Evolutionary conservation across 92 coral and sea anemone genomes (phyloP).

Genomic region (Siderastrea radians): DNA sequence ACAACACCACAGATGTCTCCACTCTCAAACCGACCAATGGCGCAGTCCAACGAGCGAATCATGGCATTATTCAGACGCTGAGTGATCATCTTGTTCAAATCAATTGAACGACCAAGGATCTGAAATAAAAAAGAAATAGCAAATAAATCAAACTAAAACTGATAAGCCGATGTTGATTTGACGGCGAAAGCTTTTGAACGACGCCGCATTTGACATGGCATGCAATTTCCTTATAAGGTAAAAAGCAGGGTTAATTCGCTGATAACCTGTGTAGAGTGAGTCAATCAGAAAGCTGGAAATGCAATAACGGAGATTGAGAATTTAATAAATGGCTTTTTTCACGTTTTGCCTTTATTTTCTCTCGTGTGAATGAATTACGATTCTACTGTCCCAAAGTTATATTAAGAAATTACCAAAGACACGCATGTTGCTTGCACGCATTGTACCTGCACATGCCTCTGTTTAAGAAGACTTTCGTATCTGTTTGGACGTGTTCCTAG

Average conservation of each 20-base stretch:
- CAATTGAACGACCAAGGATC: slow-evolving; percentile 97
- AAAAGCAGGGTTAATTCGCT: too few relatives aligned
- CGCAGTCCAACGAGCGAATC: slow-evolving; percentile 87
- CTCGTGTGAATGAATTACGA: too few relatives aligned
- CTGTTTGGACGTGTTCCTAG: slow-evolving; percentile 83
- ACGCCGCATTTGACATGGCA: too few relatives aligned
- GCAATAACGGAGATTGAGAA: too few relatives aligned
- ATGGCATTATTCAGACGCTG: slow-evolving; percentile 93
- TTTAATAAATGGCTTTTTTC: too few relatives aligned
- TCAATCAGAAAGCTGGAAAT: too few relatives aligned
- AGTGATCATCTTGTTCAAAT: slow-evolving; percentile 89
- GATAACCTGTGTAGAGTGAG: too few relatives aligned
- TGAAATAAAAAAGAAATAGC: slow-evolving; percentile 20
- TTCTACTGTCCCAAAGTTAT: neutral
- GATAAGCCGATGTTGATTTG: too few relatives aligned
- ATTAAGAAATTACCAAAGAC: neutral
- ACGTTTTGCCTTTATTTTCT: too few relatives aligned
- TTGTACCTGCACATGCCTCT: slow-evolving; percentile 96
- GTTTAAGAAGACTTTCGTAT: slow-evolving; percentile 93
- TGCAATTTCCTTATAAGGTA: too few relatives aligned
- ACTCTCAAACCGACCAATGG: slow-evolving; percentile 97
- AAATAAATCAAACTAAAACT: too few relatives aligned
- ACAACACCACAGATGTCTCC: slow-evolving; percentile 98
- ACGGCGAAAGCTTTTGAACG: too few relatives aligned
- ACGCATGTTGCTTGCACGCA: neutral